Base-by-base conservation (phyloP, 1,140 invertebrate genomes). In the Neodiprion fabricii region DNA sequence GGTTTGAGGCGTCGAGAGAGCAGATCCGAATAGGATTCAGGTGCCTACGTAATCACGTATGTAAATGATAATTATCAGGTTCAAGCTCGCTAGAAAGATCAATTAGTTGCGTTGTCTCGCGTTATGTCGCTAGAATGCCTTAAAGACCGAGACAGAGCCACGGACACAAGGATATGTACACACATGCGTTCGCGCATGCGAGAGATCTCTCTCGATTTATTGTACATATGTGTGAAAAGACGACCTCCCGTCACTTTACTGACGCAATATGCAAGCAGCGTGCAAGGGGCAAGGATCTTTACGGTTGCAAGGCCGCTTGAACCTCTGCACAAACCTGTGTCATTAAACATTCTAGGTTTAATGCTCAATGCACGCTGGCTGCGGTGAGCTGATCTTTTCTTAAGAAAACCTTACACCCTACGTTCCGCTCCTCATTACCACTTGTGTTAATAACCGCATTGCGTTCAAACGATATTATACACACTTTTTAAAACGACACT, bases 71-170 rank as follows among this genome's bases (percentile, higher is more conserved):
- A 87, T 87, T 78, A 85, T 86, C 80, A 84, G 81, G 86, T 86
- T 86, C 85, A 86, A 86, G 85, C 85, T 79, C 83, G 80, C 81
- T 84, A 79, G 85, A 86, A 86, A 87, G 85, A 87, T 87, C 85
- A 86, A 86, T 87, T 87, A 87, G 83, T 76, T 84, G 80, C 84
- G 82, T 40, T 40, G 28, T 40, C 2, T 40, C 5, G 28, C 0
- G 53, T 61, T 61, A 61, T 17, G 53, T 17, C n/a, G 11, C 5
- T 61, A 61, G 28, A 40, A 40, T 40, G 28, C 28, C 28, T 40
- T 1, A 40, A 40, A 40, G 1, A 5, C 28, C 28, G 28, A 40
- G 28, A 40, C 28, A 40, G 28, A 40, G 28, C 2, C 2, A 40
- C 2, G 5, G 5, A 40, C 28, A 40, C 28, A 40, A 40, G 28